Percentiles rank a stretch among this genome's conserved stretches.
phyloP scores from a whole-genome alignment of 1,140 invertebrate species.

The Drosophila subpulchrella region DNA sequence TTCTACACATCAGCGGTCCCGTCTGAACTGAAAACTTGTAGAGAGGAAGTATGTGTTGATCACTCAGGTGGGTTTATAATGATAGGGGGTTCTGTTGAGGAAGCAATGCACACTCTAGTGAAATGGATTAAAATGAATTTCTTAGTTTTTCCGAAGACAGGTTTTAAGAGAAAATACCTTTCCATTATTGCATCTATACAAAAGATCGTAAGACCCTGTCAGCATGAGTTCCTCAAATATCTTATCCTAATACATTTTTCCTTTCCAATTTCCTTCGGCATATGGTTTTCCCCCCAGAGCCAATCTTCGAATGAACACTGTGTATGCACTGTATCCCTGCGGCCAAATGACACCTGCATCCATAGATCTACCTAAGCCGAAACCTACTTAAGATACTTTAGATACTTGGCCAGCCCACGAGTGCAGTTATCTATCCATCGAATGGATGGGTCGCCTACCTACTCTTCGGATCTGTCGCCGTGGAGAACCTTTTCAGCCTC shows the following conservation, averaged over 20 bases:
- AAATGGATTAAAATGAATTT: not conserved
- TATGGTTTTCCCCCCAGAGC: conserved; percentile 10
- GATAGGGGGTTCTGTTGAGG: not conserved
- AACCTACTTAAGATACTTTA: conserved; percentile 56
- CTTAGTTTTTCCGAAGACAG: not conserved
- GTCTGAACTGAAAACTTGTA: not conserved
- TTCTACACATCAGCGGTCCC: not conserved
- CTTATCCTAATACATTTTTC: conserved; percentile 34
- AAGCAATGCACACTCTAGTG: not conserved
- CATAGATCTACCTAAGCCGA: conserved; percentile 38
- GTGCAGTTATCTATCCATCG: conserved; percentile 47
- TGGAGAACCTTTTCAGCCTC: conserved; percentile 50
- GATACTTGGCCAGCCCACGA: conserved; percentile 40
- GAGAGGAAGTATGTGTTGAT: conserved; percentile 17
- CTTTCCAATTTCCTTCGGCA: conserved; percentile 30
- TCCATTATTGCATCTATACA: conserved; percentile 6
- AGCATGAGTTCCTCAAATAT: conserved; percentile 28
- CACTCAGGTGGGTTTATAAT: not conserved
- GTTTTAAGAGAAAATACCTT: conserved; percentile 1
- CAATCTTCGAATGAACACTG: conserved; percentile 27
- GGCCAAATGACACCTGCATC: conserved; percentile 54
- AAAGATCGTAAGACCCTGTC: conserved; percentile 29
- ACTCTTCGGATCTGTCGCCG: conserved; percentile 29
- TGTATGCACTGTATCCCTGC: conserved; percentile 17
- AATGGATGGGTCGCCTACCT: conserved; percentile 39